These are phyloP conservation scores for Phortica magna DNA, from an alignment of 2,888 invertebrate species.

Conservation along the genomic window DNA sequence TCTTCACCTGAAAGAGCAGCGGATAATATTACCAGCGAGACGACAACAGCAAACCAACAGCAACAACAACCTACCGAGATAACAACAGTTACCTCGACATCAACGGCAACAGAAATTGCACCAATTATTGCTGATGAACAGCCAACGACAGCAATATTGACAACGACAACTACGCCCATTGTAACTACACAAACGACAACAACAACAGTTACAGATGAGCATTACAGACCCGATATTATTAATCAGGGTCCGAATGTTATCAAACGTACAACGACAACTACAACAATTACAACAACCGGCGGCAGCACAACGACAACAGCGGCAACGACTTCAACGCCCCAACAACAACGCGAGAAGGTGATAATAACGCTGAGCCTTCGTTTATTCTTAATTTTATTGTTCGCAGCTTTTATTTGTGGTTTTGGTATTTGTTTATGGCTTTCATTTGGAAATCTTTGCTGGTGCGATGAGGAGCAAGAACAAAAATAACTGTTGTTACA, in stretches of 20 bases:
- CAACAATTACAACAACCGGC: constrained; percentile 60
- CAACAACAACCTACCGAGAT: constrained; percentile 41
- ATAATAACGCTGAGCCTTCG: constrained; percentile 77
- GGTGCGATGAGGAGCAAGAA: constrained; percentile 47
- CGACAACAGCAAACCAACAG: constrained; percentile 40
- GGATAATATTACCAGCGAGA: constrained; percentile 39
- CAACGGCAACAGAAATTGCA: not conserved
- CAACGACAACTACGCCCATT: constrained; percentile 37
- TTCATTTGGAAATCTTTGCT: constrained; percentile 66
- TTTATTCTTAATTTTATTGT: constrained; percentile 74
- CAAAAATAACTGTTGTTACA: constrained; percentile 40
- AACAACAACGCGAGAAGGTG: constrained; percentile 76
- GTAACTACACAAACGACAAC: constrained; percentile 46
- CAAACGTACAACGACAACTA: constrained; percentile 70
- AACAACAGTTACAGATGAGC: constrained; percentile 60
- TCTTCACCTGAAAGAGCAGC: constrained; percentile 35
- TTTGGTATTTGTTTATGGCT: constrained; percentile 78
- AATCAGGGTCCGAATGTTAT: constrained; percentile 51
- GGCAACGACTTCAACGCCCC: constrained; percentile 57
- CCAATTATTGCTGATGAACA: not conserved
- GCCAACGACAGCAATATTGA: constrained; percentile 34
- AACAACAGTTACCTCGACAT: constrained; percentile 24
- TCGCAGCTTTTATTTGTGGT: constrained; percentile 77
- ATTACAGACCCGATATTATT: constrained; percentile 51
- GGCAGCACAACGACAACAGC: constrained; percentile 52